phyloP scores from a whole-genome alignment of 2,888 invertebrate species.

The Leuctra nigra region DNA sequence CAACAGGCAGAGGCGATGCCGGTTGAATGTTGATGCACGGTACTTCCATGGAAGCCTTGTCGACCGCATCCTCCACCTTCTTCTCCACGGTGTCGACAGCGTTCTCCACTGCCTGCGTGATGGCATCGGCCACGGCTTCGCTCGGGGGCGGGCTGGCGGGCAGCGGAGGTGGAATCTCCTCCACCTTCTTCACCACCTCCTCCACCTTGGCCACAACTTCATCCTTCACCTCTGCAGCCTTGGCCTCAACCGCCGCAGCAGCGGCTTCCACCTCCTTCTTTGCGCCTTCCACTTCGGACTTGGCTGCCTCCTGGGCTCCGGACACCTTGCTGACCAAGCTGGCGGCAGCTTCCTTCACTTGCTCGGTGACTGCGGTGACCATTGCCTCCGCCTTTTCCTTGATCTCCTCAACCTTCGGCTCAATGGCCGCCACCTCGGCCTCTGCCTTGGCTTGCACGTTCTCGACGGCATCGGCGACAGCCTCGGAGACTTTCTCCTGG shows the following conservation, averaged over 20 bases:
- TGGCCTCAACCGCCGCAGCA: neutral
- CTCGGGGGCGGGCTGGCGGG: conserved; percentile 24
- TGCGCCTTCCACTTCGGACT: neutral
- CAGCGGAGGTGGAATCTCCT: conserved; percentile 24
- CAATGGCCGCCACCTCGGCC: neutral
- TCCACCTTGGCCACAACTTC: neutral
- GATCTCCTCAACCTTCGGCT: conserved; percentile 3
- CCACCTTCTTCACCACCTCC: conserved; percentile 5
- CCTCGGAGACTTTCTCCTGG: neutral
- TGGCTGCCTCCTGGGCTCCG: neutral
- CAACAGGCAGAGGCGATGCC: neutral
- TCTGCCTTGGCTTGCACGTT: conserved; percentile 7
- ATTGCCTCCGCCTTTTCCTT: neutral
- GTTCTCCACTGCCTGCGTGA: conserved; percentile 7
- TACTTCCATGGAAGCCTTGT: neutral
- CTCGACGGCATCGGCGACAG: neutral
- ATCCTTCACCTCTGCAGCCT: neutral
- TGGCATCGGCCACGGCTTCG: conserved; percentile 6
- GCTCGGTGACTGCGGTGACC: neutral
- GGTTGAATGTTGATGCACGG: conserved; percentile 3
- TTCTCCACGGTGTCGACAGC: conserved; percentile 8
- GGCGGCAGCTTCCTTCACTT: conserved; percentile 1
- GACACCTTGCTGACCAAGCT: neutral
- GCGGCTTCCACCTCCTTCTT: conserved; percentile 11
- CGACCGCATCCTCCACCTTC: neutral